phyloP scores from a whole-genome alignment of 2,113 vertebrate genomes.

The Okapia johnstoni region DNA sequence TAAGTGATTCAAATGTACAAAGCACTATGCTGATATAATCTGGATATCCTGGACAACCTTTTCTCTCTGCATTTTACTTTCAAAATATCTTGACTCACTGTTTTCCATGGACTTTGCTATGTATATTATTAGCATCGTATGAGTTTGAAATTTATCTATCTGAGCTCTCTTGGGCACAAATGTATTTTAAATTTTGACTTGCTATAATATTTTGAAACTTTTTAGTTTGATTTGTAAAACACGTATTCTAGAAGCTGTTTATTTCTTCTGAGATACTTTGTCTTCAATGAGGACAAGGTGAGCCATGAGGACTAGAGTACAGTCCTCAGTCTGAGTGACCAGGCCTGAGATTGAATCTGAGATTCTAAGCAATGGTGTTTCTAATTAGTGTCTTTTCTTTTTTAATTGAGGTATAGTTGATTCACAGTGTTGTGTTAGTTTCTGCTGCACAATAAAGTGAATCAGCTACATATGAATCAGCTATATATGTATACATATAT shows the following conservation, averaged over 20 bases:
- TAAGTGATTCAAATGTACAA: slow-evolving; percentile 42
- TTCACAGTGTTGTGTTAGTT: background rate
- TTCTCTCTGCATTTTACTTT: slow-evolving; percentile 59
- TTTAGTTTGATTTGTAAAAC: slow-evolving; percentile 39
- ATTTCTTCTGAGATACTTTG: background rate
- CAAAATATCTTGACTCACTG: slow-evolving; percentile 51
- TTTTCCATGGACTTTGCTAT: slow-evolving; percentile 54
- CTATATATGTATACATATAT: background rate
- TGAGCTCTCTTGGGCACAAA: slow-evolving; percentile 39
- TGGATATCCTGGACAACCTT: slow-evolving; percentile 44
- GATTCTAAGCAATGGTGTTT: background rate
- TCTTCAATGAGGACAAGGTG: background rate
- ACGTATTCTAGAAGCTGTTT: slow-evolving; percentile 32
- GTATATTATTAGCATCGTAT: slow-evolving; percentile 58
- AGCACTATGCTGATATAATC: slow-evolving; percentile 51
- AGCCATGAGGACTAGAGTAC: background rate
- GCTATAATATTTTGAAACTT: slow-evolving; percentile 34
- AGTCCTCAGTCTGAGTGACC: background rate
- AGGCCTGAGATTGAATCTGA: background rate
- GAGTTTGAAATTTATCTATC: slow-evolving; percentile 61
- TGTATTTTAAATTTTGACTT: slow-evolving; percentile 54
- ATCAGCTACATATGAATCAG: background rate
- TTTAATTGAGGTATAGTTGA: background rate
- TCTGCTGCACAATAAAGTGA: background rate
- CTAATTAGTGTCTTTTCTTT: background rate